phyloP scores from a whole-genome alignment of 2,797 vertebrate genomes.

The Enteromius afrohamiltoni region DNA sequence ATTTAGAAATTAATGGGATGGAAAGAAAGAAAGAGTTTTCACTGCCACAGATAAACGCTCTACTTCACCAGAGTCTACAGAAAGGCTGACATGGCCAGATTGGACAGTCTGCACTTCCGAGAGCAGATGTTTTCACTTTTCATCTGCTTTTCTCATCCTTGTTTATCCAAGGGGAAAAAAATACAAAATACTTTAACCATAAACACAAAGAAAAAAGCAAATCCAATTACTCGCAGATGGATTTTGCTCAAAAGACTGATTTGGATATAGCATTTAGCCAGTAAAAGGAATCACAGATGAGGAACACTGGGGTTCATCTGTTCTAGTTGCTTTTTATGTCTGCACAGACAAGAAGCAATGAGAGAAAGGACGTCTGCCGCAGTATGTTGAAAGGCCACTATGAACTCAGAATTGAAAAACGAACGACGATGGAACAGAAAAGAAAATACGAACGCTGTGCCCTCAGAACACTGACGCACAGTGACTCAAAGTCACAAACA shows the following conservation, averaged over 20 bases:
- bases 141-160: constrained; percentile 5
- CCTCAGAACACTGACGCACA: not conserved
- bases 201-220: constrained; percentile 58
- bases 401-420: constrained; percentile 15
- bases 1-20: constrained; percentile 74
- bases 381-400: constrained; percentile 40
- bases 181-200: constrained; percentile 54
- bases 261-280: constrained; percentile 31
- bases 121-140: constrained; percentile 65
- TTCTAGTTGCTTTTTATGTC: constrained; percentile 8
- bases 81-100: constrained; percentile 68
- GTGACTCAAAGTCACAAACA: constrained; percentile 17
- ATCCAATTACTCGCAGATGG: constrained; percentile 68
- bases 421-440: not conserved
- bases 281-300: constrained; percentile 48
- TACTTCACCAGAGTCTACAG: constrained; percentile 66
- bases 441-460: not conserved
- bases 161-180: constrained; percentile 49
- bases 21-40: constrained; percentile 68
- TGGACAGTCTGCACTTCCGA: constrained; percentile 67
- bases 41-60: constrained; percentile 70
- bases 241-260: constrained; percentile 51
- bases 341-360: constrained; percentile 8
- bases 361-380: not conserved
- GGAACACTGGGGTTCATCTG: constrained; percentile 45